phyloP scores from a whole-genome alignment of 2,797 vertebrate genomes.

The Acrossocheilus fasciatus region DNA sequence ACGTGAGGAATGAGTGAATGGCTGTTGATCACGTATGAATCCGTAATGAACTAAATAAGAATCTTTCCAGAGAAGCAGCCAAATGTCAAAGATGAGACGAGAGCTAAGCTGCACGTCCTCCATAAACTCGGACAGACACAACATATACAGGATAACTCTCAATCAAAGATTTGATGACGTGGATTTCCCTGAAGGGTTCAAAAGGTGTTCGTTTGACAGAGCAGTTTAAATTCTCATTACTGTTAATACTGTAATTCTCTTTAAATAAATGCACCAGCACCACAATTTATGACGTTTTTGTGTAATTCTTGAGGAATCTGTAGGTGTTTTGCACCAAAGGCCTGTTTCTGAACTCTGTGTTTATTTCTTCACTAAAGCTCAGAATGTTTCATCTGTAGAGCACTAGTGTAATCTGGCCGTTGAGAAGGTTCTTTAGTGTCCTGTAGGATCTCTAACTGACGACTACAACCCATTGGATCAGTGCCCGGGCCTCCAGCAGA shows the following conservation, averaged over 20 bases:
- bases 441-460: conserved; percentile 25
- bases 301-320: neutral
- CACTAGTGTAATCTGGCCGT: neutral
- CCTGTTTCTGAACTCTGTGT: neutral
- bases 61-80: conserved; percentile 47
- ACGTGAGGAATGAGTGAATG: neutral
- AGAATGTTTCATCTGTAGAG: neutral
- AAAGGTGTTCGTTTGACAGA: neutral
- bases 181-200: neutral
- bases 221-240: neutral
- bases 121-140: neutral
- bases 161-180: neutral
- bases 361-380: neutral
- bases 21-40: neutral
- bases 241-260: neutral
- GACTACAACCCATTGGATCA: conserved; percentile 27
- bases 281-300: neutral
- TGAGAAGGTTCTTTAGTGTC: conserved; percentile 13
- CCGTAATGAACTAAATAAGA: conserved; percentile 40
- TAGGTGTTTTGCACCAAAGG: neutral
- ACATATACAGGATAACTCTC: neutral
- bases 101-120: conserved; percentile 39
- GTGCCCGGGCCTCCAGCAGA: conserved; percentile 26
- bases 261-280: neutral
- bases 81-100: conserved; percentile 44